A percentile compares a stretch with the other conserved stretches of the same genome.
These are phyloP conservation scores for Platygyra sinensis DNA, from an alignment of 64 coral and sea anemone species.

Conservation along the genomic window DNA sequence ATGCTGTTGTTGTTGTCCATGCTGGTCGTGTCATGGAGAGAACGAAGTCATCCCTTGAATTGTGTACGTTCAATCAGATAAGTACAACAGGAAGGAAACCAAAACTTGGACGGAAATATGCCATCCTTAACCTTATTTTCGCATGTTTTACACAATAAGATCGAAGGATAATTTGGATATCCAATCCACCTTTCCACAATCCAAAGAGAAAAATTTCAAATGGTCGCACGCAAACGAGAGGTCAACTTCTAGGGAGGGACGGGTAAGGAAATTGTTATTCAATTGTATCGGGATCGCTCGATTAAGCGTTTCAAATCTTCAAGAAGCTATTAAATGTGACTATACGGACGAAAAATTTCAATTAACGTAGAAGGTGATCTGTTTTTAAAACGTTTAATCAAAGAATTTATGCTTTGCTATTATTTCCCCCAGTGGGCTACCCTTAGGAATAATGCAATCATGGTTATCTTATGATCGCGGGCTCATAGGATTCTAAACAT, in stretches of 20 bases:
- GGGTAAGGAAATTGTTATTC: neutral
- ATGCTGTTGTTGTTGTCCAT: constrained; percentile 94
- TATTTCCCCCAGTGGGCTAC: neutral
- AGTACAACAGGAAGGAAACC: neutral
- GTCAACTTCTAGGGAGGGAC: neutral
- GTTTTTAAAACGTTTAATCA: no score
- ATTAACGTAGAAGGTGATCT: no score
- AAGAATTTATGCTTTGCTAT: neutral
- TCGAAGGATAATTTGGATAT: neutral
- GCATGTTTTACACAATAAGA: neutral
- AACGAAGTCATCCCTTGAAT: neutral
- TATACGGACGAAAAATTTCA: neutral
- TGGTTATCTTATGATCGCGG: neutral
- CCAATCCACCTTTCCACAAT: neutral
- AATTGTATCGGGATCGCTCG: neutral
- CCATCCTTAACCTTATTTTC: neutral
- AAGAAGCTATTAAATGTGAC: neutral
- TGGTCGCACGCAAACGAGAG: constrained; percentile 27
- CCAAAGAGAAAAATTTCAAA: constrained; percentile 1
- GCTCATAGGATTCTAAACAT: constrained; percentile 41
- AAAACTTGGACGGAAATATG: neutral
- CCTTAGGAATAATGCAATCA: neutral
- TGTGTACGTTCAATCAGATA: neutral
- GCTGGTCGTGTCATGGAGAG: constrained; percentile 15
- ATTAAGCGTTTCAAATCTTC: neutral